Base-by-base conservation (phyloP, 2,113 vertebrate genomes). In the Clupea harengus region DNA sequence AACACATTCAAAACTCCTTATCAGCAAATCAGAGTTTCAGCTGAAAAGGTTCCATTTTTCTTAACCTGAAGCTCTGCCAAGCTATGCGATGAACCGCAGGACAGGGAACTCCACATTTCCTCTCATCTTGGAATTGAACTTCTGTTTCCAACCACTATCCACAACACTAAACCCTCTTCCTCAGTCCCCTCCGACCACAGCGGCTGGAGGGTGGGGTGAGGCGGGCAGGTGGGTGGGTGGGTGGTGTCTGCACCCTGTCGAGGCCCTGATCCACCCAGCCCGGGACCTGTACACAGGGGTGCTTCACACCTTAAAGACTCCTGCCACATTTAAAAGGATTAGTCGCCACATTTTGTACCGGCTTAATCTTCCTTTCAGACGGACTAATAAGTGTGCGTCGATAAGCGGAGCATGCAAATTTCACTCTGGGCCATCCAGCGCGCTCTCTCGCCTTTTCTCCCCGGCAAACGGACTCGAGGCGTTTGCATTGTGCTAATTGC, bases 301-400 rank as follows among this genome's bases (percentile, higher is more conserved):
- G 87, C 87, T 91, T 91, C 91, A 85, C 92, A 95, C 95, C 95
- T 95, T 94, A 92, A 93, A 93, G 92, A 93, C 93, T 93, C 93
- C 89, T 78, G 92, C 94, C 94, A 94, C 93, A 90, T 96, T 95
- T 95, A 96, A 96, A 96, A 93, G 95, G 95, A 95, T 96, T 96
- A 96, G 93, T 94, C 92, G 93, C 93, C 93, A 94, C 94, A 94
- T 95, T 96, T 95, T 95, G 94, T 92, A 93, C 92, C 83, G 94
- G 89, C 93, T 95, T 96, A 96, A 96, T 96, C 94, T 95, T 92
- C 94, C 94, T 96, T 96, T 95, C 93, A 96, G 95, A 91, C 89
- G 89, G 93, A 91, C 94, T 95, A 95, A 95, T 95, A 95, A 95
- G 94, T 92, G 94, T 88, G 92, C 92, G 90, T 94, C 92, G 94